phyloP scores from a whole-genome alignment of 2,888 invertebrate genomes.

The Desoria tigrina region DNA sequence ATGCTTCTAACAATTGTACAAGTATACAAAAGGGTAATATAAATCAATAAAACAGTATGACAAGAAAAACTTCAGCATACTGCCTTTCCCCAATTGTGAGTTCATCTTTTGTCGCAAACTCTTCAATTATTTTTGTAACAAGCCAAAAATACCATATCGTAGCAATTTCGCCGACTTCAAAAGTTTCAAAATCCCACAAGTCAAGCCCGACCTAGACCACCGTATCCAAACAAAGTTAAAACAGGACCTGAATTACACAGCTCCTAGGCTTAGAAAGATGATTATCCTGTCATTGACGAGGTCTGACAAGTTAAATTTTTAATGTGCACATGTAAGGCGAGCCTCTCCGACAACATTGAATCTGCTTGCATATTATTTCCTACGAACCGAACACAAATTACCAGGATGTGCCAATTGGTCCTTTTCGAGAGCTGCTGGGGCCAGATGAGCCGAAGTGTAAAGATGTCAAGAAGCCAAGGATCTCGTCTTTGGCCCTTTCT shows the following conservation, averaged over 20 bases:
- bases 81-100: too few relatives aligned
- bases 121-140: constrained; percentile 7
- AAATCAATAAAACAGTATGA: too few relatives aligned
- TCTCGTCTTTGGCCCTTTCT: constrained; percentile 4
- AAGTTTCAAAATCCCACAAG: too few relatives aligned
- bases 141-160: background rate
- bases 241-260: too few relatives aligned
- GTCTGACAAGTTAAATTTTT: constrained; percentile 19
- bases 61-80: too few relatives aligned
- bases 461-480: constrained; percentile 13
- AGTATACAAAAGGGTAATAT: too few relatives aligned
- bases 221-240: too few relatives aligned
- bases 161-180: too few relatives aligned
- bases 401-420: constrained; percentile 25
- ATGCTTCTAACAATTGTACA: too few relatives aligned
- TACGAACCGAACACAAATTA: constrained; percentile 8
- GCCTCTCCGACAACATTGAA: background rate
- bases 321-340: constrained; percentile 1
- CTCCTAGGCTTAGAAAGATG: constrained; percentile 5
- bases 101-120: too few relatives aligned
- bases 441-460: constrained; percentile 20
- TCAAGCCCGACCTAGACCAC: too few relatives aligned
- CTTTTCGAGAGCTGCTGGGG: background rate
- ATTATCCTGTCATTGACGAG: constrained; percentile 22
- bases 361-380: background rate